These are phyloP conservation scores for Anniella stebbinsi DNA, from an alignment of 2,797 vertebrate genomes.

Conservation along the genomic window DNA sequence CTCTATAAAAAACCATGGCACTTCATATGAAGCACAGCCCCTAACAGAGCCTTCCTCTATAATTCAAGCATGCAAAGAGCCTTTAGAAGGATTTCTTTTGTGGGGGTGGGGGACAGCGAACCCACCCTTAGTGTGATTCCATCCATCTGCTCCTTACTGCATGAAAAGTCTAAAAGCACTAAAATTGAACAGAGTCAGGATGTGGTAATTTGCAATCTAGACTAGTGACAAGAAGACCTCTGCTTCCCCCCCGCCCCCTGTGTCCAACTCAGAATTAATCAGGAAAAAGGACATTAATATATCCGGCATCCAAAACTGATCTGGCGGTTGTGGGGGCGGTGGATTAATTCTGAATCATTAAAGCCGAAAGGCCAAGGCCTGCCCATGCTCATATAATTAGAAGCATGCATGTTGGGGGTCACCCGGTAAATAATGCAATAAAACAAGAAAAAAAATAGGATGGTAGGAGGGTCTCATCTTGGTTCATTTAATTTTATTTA, in stretches of 20 bases:
- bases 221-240: background rate
- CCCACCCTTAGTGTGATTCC: background rate
- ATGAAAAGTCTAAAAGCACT: background rate
- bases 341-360: background rate
- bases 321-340: too few species aligned
- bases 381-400: background rate
- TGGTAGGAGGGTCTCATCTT: background rate
- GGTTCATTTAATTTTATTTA: too few species aligned
- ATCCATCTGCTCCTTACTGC: background rate
- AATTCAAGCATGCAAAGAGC: background rate
- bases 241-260: background rate
- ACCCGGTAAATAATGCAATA: background rate
- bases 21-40: background rate
- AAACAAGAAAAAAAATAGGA: background rate
- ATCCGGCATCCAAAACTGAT: background rate
- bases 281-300: background rate
- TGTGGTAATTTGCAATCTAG: background rate
- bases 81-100: background rate
- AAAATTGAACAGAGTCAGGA: background rate
- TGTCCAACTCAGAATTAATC: constrained; percentile 16
- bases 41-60: background rate
- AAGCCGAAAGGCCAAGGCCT: background rate
- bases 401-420: background rate
- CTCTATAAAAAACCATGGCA: background rate
- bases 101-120: background rate